Percentiles rank a stretch among this genome's conserved stretches.
Conservation (phyloP, 2,888 invertebrate species). For the Eupithecia dodoneata region DNA sequence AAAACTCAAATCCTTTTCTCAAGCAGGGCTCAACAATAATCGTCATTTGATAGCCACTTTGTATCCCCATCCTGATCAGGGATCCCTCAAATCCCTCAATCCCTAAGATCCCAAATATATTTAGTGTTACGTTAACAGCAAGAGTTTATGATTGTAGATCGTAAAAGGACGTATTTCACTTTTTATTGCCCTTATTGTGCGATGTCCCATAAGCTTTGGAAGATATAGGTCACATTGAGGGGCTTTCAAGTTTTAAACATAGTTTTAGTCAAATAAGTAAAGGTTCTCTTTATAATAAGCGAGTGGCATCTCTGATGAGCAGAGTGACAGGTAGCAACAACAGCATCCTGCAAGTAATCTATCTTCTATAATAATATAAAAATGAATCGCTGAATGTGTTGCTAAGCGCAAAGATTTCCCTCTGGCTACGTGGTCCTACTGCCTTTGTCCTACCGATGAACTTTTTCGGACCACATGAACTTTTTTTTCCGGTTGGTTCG, state of each 20-base stretch:
- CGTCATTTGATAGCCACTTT: constrained; percentile 9
- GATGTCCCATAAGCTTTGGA: neutral
- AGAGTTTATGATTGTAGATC: constrained; percentile 22
- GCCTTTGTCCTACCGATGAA: too few relatives aligned
- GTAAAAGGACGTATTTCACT: constrained; percentile 7
- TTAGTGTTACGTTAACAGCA: constrained; percentile 14
- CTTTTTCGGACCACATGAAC: too few relatives aligned
- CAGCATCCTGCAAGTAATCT: too few relatives aligned
- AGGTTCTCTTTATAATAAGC: too few relatives aligned
- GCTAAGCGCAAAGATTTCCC: too few relatives aligned
- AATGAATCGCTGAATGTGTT: too few relatives aligned
- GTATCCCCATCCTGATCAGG: constrained; percentile 6
- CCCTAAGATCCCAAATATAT: constrained; percentile 4
- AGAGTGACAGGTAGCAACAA: too few relatives aligned
- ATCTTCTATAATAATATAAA: too few relatives aligned
- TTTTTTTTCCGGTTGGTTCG: too few relatives aligned
- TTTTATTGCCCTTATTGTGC: neutral
- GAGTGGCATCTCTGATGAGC: too few relatives aligned
- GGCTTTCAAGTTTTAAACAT: neutral
- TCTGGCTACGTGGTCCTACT: too few relatives aligned
- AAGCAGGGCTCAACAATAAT: constrained; percentile 3
- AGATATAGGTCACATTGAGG: neutral
- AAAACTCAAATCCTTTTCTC: neutral
- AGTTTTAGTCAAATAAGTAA: neutral
- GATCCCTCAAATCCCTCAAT: constrained; percentile 1